These are phyloP conservation scores for Hiodon tergisus DNA, from an alignment of 2,113 vertebrate species.

Conservation along the genomic window DNA sequence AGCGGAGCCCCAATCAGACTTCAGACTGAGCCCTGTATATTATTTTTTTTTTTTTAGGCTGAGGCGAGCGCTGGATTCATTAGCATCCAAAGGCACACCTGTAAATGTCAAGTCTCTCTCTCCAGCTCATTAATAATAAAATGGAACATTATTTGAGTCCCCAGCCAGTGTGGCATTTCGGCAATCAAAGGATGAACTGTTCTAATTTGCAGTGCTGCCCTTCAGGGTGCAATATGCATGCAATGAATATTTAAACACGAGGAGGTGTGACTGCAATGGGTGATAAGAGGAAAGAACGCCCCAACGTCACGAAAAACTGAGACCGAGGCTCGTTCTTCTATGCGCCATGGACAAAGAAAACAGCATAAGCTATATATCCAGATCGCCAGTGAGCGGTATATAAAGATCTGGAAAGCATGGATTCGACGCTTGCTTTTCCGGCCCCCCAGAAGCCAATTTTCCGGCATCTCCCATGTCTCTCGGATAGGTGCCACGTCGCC, in stretches of 20 bases:
- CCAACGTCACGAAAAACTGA: slow-evolving; percentile 25
- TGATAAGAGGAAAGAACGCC: slow-evolving; percentile 42
- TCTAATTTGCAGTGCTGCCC: slow-evolving; percentile 61
- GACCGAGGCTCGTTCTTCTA: neutral
- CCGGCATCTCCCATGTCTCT: too few relatives aligned
- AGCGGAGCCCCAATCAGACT: slow-evolving; percentile 23
- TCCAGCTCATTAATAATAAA: slow-evolving; percentile 65
- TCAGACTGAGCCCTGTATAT: neutral
- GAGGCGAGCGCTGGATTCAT: slow-evolving; percentile 43
- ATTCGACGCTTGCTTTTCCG: too few relatives aligned
- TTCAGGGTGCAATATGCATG: slow-evolving; percentile 57
- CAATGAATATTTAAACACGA: slow-evolving; percentile 65
- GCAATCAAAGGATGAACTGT: slow-evolving; percentile 59
- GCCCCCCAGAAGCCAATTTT: too few relatives aligned
- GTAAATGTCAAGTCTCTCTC: slow-evolving; percentile 62
- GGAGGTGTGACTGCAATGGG: slow-evolving; percentile 46
- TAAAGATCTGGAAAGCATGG: too few relatives aligned
- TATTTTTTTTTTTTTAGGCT: neutral
- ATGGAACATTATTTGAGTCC: slow-evolving; percentile 52
- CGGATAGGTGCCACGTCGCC: neutral
- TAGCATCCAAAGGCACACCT: slow-evolving; percentile 57
- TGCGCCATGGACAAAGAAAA: too few relatives aligned
- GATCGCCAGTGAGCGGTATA: too few relatives aligned
- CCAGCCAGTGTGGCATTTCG: slow-evolving; percentile 57
- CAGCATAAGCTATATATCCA: too few relatives aligned